These are phyloP conservation scores for Drosophila prosaltans DNA, from an alignment of 1,140 invertebrate genomes.

Conservation along the genomic window DNA sequence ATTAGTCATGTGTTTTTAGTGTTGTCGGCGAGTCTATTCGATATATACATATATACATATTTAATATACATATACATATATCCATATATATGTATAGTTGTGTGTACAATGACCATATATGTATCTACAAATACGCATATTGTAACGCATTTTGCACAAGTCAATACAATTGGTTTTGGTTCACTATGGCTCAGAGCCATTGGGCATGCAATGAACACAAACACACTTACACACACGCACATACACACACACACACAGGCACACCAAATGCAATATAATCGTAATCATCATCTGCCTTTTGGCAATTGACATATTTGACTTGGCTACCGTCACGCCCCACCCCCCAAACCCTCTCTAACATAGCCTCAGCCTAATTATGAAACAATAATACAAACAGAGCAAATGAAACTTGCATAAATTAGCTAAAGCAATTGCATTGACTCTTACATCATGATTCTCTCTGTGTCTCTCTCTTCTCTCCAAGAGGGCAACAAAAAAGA, in stretches of 20 bases:
- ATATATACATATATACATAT: constrained; percentile 17
- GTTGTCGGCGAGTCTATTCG: constrained; percentile 36
- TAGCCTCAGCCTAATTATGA: constrained; percentile 57
- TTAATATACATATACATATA: background rate
- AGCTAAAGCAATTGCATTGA: constrained; percentile 11
- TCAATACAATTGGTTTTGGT: constrained; percentile 63
- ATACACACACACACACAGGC: constrained; percentile 25
- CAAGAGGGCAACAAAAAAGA: constrained; percentile 28
- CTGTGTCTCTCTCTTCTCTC: background rate
- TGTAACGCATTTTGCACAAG: constrained; percentile 54
- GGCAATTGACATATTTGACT: constrained; percentile 40
- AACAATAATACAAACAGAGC: constrained; percentile 45
- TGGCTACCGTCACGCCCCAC: constrained; percentile 30
- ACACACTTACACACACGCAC: constrained; percentile 8
- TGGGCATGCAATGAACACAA: constrained; percentile 37
- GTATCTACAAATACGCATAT: constrained; percentile 26
- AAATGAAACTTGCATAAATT: constrained; percentile 46
- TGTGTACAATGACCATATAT: constrained; percentile 2
- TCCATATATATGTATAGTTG: background rate
- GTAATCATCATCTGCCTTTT: constrained; percentile 8
- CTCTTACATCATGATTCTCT: background rate
- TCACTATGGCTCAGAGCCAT: constrained; percentile 29
- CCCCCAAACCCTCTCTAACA: background rate
- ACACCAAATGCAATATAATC: constrained; percentile 9
- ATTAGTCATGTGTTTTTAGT: constrained; percentile 65